These are phyloP conservation scores for Clangula hyemalis DNA, from an alignment of 2,797 vertebrate genomes.

Conservation along the genomic window DNA sequence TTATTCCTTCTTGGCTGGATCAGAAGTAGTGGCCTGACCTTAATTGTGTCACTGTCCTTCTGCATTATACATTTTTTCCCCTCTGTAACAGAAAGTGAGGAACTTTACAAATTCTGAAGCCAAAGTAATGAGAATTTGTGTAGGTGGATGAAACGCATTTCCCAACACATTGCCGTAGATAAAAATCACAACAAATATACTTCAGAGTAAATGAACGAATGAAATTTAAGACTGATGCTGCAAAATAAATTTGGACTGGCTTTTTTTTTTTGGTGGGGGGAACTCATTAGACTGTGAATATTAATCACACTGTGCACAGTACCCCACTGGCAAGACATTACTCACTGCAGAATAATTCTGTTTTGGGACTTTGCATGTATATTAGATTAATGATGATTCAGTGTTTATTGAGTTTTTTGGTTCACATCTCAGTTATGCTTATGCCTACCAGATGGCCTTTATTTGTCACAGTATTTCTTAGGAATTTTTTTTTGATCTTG, in stretches of 20 bases:
- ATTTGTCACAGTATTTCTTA: conserved; percentile 59
- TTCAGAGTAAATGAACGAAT: conserved; percentile 22
- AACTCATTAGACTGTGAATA: conserved; percentile 61
- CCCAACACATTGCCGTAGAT: not conserved
- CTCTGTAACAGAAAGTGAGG: not conserved
- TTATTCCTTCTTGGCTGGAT: not conserved
- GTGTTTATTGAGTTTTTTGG: conserved; percentile 65
- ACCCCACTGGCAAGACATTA: not conserved
- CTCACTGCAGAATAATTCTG: conserved; percentile 48
- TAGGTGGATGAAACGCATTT: not conserved
- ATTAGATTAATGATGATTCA: conserved; percentile 65
- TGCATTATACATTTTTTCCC: not conserved
- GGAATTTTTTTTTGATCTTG: not conserved
- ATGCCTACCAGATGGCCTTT: conserved; percentile 50
- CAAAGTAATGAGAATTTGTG: conserved; percentile 13
- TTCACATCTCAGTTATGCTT: conserved; percentile 63
- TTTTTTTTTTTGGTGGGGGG: not conserved
- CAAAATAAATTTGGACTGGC: conserved; percentile 48
- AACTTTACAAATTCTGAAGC: not conserved
- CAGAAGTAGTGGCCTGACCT: not conserved
- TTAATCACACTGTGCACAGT: conserved; percentile 39
- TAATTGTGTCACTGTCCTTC: not conserved
- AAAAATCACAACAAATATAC: conserved; percentile 19
- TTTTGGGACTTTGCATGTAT: not conserved
- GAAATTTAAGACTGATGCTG: conserved; percentile 56